These are phyloP conservation scores for Eupelmus urozonus DNA, from an alignment of 2,888 invertebrate species.

Conservation along the genomic window DNA sequence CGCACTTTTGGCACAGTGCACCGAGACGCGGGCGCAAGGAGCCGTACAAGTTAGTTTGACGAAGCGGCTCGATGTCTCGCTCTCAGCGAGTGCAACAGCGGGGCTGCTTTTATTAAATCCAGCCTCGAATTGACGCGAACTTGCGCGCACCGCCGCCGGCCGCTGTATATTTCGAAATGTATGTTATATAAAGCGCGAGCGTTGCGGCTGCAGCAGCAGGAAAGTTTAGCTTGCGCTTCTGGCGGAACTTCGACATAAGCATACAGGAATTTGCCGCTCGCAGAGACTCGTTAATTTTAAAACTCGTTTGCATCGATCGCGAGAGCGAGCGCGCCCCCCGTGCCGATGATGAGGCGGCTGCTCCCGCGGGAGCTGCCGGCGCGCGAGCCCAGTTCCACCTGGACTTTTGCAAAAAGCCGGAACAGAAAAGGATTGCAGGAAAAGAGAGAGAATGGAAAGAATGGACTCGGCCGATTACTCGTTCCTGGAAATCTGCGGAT, in stretches of 20 bases:
- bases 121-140: slow-evolving; percentile 21
- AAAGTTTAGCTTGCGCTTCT: slow-evolving; percentile 6
- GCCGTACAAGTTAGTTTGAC: slow-evolving; percentile 25
- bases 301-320: slow-evolving; percentile 34
- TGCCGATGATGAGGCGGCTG: neutral
- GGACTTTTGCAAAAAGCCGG: neutral
- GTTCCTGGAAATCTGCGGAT: no score
- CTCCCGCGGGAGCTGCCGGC: neutral
- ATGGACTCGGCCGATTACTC: neutral
- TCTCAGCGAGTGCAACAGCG: slow-evolving; percentile 1
- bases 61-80: slow-evolving; percentile 5
- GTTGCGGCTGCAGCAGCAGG: neutral
- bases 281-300: slow-evolving; percentile 39
- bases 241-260: no score
- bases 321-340: neutral
- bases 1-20: no score
- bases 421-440: neutral
- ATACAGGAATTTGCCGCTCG: neutral
- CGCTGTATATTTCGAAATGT: no score
- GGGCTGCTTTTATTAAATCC: slow-evolving; percentile 52
- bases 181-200: no score
- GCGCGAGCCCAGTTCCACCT: neutral
- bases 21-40: no score
- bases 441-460: neutral
- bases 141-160: neutral